Percentiles rank a stretch among this genome's conserved stretches.
Evolutionary conservation across 2,113 vertebrate genomes (phyloP).

Genomic region (Poicephalus meyeri): DNA sequence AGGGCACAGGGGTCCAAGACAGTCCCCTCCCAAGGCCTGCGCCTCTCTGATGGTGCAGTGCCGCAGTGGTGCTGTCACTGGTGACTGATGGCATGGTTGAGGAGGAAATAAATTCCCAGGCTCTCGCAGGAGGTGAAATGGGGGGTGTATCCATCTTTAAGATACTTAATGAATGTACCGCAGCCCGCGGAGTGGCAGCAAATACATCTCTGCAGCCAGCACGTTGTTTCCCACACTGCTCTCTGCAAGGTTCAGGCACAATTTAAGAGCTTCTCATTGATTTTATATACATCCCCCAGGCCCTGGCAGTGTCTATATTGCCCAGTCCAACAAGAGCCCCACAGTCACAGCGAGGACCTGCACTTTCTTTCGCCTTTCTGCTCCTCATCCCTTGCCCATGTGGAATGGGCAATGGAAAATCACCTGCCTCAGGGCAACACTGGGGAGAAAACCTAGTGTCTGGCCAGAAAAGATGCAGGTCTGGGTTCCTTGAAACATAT

Average conservation of each 20-base stretch:
- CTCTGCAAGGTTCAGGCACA: slow-evolving; percentile 24
- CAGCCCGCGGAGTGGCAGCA: neutral
- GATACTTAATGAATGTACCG: slow-evolving; percentile 69
- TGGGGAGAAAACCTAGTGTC: neutral
- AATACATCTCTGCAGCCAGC: slow-evolving; percentile 45
- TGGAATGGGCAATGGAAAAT: neutral
- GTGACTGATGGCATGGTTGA: slow-evolving; percentile 57
- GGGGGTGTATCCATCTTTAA: slow-evolving; percentile 68
- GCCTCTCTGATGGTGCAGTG: neutral
- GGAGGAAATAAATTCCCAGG: slow-evolving; percentile 71
- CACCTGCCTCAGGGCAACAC: neutral
- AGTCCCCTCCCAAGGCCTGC: neutral
- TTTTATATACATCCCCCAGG: slow-evolving; percentile 22
- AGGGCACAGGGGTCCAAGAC: fast-evolving
- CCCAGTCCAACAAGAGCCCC: neutral
- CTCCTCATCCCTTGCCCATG: neutral
- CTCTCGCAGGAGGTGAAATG: slow-evolving; percentile 49
- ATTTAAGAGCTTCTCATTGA: slow-evolving; percentile 43
- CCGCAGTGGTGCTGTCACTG: neutral
- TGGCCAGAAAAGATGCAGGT: neutral
- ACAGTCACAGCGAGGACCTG: fast-evolving
- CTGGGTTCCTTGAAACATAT: neutral
- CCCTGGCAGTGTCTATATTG: neutral
- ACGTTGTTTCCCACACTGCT: neutral
- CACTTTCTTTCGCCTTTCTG: neutral